Evolutionary conservation across 1,140 invertebrate genomes (phyloP).

Genomic region (Homalodisca vitripennis): DNA sequence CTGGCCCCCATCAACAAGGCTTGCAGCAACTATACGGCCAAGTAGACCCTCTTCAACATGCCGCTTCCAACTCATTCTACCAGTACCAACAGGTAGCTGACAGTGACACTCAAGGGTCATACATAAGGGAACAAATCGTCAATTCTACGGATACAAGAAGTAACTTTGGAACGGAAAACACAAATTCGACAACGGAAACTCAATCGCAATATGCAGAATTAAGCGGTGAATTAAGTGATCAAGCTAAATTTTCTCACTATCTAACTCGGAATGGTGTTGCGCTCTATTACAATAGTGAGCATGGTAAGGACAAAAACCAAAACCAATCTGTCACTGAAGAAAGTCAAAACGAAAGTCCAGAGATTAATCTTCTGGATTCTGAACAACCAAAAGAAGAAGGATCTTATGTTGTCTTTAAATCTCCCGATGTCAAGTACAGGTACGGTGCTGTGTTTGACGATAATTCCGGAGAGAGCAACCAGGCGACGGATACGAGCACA

Average conservation of each 20-base stretch:
- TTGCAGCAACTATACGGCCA: conserved; percentile 22
- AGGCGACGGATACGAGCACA: too few relatives aligned
- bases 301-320: conserved; percentile 18
- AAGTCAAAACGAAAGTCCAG: not conserved
- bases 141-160: not conserved
- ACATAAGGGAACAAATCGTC: not conserved
- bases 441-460: conserved; percentile 28
- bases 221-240: not conserved
- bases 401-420: conserved; percentile 37
- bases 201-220: not conserved
- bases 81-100: conserved; percentile 25
- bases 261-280: conserved; percentile 28
- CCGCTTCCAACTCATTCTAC: conserved; percentile 5
- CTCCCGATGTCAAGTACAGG: conserved; percentile 33
- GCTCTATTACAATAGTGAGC: conserved; percentile 31
- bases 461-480: not conserved
- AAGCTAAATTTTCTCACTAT: not conserved
- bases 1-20: conserved; percentile 14
- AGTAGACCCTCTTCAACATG: conserved; percentile 26
- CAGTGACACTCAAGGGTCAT: conserved; percentile 21
- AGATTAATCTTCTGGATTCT: conserved; percentile 9
- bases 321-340: not conserved
- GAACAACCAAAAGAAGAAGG: conserved; percentile 20
- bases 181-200: not conserved
- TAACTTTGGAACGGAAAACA: not conserved